phyloP scores from a whole-genome alignment of 2,113 vertebrate genomes.

The Dendrocopos noguchii region DNA sequence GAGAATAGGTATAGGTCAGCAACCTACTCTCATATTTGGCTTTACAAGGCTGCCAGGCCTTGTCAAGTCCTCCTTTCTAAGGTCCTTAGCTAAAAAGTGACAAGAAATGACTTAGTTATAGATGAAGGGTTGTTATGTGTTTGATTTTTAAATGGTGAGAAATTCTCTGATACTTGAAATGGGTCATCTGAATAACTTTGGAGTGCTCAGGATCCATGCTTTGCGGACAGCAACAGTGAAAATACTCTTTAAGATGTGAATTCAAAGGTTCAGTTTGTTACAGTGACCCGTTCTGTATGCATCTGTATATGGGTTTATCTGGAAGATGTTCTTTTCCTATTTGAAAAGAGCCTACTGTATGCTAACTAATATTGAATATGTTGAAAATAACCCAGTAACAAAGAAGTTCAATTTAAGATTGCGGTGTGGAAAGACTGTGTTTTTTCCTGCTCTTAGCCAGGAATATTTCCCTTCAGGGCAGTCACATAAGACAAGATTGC shows the following conservation, averaged over 20 bases:
- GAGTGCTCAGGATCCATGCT: not conserved
- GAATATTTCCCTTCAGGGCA: slow-evolving; percentile 16
- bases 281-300: not conserved
- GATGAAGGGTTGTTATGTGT: not conserved
- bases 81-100: not conserved
- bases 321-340: not conserved
- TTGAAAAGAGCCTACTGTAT: not conserved
- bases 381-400: not conserved
- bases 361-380: not conserved
- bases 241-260: not conserved
- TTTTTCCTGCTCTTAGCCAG: slow-evolving; percentile 8
- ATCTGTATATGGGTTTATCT: not conserved
- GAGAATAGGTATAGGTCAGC: not conserved
- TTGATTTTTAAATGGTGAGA: not conserved
- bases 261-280: not conserved
- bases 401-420: slow-evolving; percentile 1
- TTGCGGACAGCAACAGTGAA: not conserved
- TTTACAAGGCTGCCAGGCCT: not conserved
- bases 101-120: not conserved
- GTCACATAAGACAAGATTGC: slow-evolving; percentile 27
- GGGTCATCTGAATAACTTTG: not conserved
- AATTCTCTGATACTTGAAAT: not conserved
- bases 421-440: not conserved
- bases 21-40: not conserved
- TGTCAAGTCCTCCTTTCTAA: not conserved